phyloP scores from a whole-genome alignment of 1,140 invertebrate species.

The Lycorma delicatula region DNA sequence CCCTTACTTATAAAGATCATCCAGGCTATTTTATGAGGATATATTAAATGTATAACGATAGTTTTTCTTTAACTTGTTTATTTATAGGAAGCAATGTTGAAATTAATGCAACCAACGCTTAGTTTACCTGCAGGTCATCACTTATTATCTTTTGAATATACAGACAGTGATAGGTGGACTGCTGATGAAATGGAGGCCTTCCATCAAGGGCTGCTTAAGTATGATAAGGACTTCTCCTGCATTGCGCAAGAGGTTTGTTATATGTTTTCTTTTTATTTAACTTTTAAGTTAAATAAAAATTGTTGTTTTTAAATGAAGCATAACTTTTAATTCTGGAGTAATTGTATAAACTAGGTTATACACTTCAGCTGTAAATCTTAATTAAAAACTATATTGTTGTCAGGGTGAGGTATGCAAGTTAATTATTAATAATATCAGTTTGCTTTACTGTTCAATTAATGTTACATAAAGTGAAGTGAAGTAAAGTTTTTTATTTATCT shows the following conservation, averaged over 20 bases:
- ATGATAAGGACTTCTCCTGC: slow-evolving; percentile 88
- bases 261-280: slow-evolving; percentile 4
- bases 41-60: too few species aligned
- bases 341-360: background rate
- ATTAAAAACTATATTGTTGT: too few species aligned
- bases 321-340: background rate
- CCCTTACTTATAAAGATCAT: too few species aligned
- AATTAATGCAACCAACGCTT: slow-evolving; percentile 67
- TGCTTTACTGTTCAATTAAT: too few species aligned
- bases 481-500: too few species aligned
- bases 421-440: too few species aligned
- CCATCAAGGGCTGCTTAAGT: slow-evolving; percentile 75
- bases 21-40: too few species aligned
- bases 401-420: too few species aligned
- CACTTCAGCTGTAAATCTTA: background rate
- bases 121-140: slow-evolving; percentile 65
- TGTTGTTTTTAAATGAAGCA: too few species aligned
- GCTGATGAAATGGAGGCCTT: slow-evolving; percentile 80
- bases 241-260: slow-evolving; percentile 72
- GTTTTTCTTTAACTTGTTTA: too few species aligned
- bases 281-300: background rate
- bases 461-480: too few species aligned
- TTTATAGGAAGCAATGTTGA: slow-evolving; percentile 66
- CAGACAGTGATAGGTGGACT: slow-evolving; percentile 72
- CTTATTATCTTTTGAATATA: slow-evolving; percentile 59